Base-by-base conservation (phyloP, 2,113 vertebrate genomes). In the Willisornis vidua region DNA sequence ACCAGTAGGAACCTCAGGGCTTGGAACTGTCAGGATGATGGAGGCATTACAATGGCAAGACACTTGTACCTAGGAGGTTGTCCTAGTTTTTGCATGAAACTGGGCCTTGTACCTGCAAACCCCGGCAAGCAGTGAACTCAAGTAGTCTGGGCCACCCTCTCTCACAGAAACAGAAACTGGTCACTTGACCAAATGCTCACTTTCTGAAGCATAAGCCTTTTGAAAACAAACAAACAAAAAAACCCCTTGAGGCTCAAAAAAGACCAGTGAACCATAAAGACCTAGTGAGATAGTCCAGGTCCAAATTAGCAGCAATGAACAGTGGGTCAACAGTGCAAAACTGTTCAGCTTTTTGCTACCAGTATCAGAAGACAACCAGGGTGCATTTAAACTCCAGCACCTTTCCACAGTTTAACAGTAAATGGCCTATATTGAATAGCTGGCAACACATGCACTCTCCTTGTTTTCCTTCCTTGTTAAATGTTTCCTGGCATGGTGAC, bases 351-450 rank as follows among this genome's bases (percentile, higher is more conserved):
- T 87, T 94, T 81, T 96, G 70, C 85, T 95, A 95, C 79, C 48
- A 77, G 87, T 89, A 97, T 89, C 85, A 95, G 86, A 94, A 89
- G 87, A 91, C 45, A 84, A 77, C n/a, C 79, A 35, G 31, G 78
- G 62, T 90, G 45, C 91, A 84, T 97, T 97, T 97, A 95, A 97
- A 97, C 89, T 87, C 71, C 41, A 90, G 87, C 93, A 88, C 75
- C 90, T 92, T 89, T 97, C 91, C 95, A 93, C 84, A 96, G 94
- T 93, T 97, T 95, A 94, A 93, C 81, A 95, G 90, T 94, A 97
- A 97, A 85, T 92, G 96, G 79, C 92, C 89, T 96, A 57, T 94
- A 97, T 49, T 96, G 96, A 97, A 94, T 85, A 97, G 89, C 93
- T 94, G 90, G 89, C 90, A 97, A 94, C 86, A 93, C 85, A 94